These are phyloP conservation scores for Cyclophora punctaria DNA, from an alignment of 2,888 invertebrate genomes.

Conservation along the genomic window DNA sequence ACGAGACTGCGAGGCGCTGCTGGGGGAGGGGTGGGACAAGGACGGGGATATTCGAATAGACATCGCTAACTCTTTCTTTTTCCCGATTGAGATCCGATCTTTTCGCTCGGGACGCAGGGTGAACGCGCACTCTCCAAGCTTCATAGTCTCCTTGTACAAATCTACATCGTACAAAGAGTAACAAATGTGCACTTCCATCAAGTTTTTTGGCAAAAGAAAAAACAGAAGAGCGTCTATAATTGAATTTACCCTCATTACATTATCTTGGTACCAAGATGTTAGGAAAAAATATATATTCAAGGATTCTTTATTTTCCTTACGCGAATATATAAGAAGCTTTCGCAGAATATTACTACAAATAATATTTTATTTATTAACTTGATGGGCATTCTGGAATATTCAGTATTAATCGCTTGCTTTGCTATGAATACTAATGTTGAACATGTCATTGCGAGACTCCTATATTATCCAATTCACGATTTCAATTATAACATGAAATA, in stretches of 20 bases:
- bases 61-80: slow-evolving; percentile 60
- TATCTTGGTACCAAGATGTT: slow-evolving; percentile 56
- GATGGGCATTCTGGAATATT: background rate
- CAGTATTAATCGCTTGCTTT: background rate
- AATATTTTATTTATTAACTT: background rate
- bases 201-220: slow-evolving; percentile 39
- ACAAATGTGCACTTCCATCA: slow-evolving; percentile 67
- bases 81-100: slow-evolving; percentile 28
- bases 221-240: slow-evolving; percentile 63
- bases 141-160: slow-evolving; percentile 40
- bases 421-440: background rate
- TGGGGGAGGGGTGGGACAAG: slow-evolving; percentile 68
- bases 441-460: no score
- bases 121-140: slow-evolving; percentile 1
- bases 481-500: no score
- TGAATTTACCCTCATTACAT: slow-evolving; percentile 67
- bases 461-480: no score
- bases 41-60: slow-evolving; percentile 72
- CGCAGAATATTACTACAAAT: slow-evolving; percentile 2
- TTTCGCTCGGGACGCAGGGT: slow-evolving; percentile 24
- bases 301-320: slow-evolving; percentile 20
- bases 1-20: slow-evolving; percentile 75
- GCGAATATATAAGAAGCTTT: slow-evolving; percentile 18
- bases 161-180: slow-evolving; percentile 61
- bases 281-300: slow-evolving; percentile 30